Conservation (phyloP, 2,888 invertebrate species). For the Kuschelorhynchus macadamiae region DNA sequence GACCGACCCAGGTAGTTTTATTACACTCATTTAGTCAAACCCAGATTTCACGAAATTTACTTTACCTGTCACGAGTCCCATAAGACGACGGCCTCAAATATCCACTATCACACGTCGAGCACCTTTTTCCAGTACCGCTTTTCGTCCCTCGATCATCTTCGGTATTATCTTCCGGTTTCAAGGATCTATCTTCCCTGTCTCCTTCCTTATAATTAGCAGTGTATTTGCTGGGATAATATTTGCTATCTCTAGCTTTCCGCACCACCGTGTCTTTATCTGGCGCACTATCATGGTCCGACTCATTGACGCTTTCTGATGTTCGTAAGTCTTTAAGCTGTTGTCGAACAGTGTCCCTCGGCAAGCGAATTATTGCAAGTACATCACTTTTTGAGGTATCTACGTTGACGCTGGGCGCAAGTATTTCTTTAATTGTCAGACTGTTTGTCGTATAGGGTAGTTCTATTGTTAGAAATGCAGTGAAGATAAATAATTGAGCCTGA, state of each 20-base stretch:
- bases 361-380: constrained; percentile 13
- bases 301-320: background rate
- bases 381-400: constrained; percentile 2
- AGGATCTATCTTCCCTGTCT: constrained; percentile 10
- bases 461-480: constrained; percentile 5
- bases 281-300: background rate
- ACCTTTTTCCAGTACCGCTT: constrained; percentile 50
- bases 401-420: constrained; percentile 12
- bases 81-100: constrained; percentile 36
- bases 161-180: constrained; percentile 39
- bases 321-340: background rate
- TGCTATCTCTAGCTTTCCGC: constrained; percentile 36
- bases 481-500: constrained; percentile 1
- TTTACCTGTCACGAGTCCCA: constrained; percentile 17
- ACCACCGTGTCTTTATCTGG: constrained; percentile 1
- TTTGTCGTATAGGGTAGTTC: background rate
- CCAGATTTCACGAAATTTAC: no score
- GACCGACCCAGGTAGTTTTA: no score
- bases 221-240: constrained; percentile 26
- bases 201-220: constrained; percentile 5
- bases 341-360: constrained; percentile 18
- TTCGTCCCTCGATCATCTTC: constrained; percentile 38
- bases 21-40: no score
- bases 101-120: constrained; percentile 53
- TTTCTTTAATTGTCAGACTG: constrained; percentile 17